These are phyloP conservation scores for Octodonta nipae DNA, from an alignment of 2,888 invertebrate species.

Conservation along the genomic window DNA sequence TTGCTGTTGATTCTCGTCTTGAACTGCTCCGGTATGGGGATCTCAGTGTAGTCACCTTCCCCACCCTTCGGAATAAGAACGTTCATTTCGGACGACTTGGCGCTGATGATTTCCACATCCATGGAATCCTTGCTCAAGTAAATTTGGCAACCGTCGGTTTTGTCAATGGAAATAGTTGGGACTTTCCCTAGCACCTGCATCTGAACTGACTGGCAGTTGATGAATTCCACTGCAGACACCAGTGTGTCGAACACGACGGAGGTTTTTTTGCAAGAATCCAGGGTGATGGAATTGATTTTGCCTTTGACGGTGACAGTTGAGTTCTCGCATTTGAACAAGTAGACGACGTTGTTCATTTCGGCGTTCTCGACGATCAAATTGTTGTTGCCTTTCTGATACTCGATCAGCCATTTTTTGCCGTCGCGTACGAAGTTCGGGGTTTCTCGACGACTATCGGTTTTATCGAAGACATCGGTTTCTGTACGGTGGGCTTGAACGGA, in stretches of 20 bases:
- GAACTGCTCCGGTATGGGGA: constrained; percentile 93
- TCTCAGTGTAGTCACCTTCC: constrained; percentile 46
- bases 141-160: constrained; percentile 97
- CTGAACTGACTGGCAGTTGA: constrained; percentile 96
- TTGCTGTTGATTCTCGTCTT: constrained; percentile 60
- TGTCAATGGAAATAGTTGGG: constrained; percentile 94
- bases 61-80: constrained; percentile 80
- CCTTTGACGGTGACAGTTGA: constrained; percentile 78
- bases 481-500: constrained; percentile 57
- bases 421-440: constrained; percentile 78
- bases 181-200: constrained; percentile 91
- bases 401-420: constrained; percentile 96
- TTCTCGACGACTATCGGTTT: constrained; percentile 49
- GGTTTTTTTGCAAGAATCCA: constrained; percentile 95
- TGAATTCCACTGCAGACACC: constrained; percentile 90
- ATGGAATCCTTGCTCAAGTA: constrained; percentile 82
- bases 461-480: constrained; percentile 27
- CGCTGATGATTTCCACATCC: constrained; percentile 82
- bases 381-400: constrained; percentile 80
- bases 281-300: constrained; percentile 88
- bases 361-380: constrained; percentile 71
- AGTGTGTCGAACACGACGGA: constrained; percentile 89
- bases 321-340: constrained; percentile 86
- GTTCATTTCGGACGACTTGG: constrained; percentile 99
- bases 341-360: constrained; percentile 97